Conservation (phyloP, 2,113 vertebrate species). For the Microtus oregoni region DNA sequence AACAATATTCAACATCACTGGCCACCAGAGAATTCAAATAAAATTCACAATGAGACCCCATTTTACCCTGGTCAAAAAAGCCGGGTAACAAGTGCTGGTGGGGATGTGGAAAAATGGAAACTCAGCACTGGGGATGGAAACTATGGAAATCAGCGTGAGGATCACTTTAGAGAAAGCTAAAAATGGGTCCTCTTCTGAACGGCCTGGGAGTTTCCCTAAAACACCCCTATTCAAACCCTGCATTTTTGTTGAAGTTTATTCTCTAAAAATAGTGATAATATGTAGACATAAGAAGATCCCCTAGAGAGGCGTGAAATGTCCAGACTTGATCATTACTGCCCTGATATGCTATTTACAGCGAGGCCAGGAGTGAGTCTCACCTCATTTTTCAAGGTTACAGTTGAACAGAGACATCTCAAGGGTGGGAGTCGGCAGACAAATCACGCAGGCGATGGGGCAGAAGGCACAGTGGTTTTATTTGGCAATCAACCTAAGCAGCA, state of each 20-base stretch:
- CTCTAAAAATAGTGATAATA: neutral
- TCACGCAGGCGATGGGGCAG: neutral
- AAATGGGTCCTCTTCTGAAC: neutral
- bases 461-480: neutral
- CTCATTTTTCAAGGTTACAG: neutral
- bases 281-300: neutral
- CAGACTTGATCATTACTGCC: neutral
- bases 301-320: neutral
- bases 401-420: neutral
- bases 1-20: neutral
- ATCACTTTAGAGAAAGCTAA: neutral
- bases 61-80: neutral
- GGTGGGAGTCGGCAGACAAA: too few species aligned
- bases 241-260: neutral
- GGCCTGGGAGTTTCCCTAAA: neutral
- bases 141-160: neutral
- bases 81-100: fast-evolving
- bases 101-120: neutral
- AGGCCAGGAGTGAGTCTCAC: neutral
- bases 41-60: neutral
- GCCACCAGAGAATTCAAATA: neutral
- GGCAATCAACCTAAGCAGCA: neutral
- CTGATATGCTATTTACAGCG: neutral
- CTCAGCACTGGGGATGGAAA: neutral
- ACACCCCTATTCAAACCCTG: neutral